phyloP scores from a whole-genome alignment of 2,888 invertebrate species.

The Athalia rosae region DNA sequence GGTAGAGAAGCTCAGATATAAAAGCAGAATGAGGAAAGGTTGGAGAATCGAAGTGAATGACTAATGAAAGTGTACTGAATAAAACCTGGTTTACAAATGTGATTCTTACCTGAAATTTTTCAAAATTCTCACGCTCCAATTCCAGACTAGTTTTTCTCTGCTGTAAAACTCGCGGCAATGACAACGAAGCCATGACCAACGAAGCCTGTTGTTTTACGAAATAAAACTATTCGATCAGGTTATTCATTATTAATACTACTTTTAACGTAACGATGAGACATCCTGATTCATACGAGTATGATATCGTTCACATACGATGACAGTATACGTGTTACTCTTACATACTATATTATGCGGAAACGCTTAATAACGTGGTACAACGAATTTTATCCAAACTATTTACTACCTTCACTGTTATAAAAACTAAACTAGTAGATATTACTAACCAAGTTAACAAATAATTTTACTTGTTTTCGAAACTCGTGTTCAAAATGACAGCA shows the following conservation, averaged over 20 bases:
- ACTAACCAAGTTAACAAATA: background rate
- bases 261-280: conserved; percentile 1
- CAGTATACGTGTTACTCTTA: background rate
- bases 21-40: no score
- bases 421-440: background rate
- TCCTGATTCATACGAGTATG: conserved; percentile 1
- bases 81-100: background rate
- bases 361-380: conserved; percentile 8
- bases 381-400: conserved; percentile 19
- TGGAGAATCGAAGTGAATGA: no score
- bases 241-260: conserved; percentile 14
- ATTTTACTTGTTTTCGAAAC: background rate
- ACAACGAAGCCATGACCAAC: conserved; percentile 81
- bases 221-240: conserved; percentile 17
- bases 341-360: conserved; percentile 31
- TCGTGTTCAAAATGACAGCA: conserved; percentile 25
- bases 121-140: conserved; percentile 88
- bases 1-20: no score
- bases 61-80: background rate
- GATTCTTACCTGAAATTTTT: conserved; percentile 84
- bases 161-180: conserved; percentile 82
- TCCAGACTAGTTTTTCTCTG: conserved; percentile 86
- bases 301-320: background rate
- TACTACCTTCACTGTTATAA: background rate
- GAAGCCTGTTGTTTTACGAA: conserved; percentile 2